phyloP scores from a whole-genome alignment of 2,888 invertebrate genomes.

The Conus canariensis region DNA sequence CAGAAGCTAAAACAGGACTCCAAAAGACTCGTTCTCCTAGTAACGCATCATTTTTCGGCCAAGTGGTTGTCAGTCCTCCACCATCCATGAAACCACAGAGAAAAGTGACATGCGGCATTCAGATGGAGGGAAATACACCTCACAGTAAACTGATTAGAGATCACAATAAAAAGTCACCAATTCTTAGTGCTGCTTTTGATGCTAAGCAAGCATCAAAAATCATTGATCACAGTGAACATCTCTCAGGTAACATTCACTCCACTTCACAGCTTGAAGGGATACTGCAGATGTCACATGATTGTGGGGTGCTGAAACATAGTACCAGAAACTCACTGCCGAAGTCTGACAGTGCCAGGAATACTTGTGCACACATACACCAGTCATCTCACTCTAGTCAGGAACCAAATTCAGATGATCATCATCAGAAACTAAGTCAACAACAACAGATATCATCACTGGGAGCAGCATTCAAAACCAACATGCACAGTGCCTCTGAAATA shows the following conservation, averaged over 20 bases:
- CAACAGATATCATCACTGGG: background rate
- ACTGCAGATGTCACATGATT: background rate
- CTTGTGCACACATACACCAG: background rate
- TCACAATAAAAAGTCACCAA: background rate
- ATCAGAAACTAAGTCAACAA: background rate
- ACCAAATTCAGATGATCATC: background rate
- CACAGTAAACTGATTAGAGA: background rate
- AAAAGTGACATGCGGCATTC: background rate
- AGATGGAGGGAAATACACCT: background rate
- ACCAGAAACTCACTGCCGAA: background rate
- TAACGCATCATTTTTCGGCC: conserved; percentile 45
- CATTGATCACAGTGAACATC: background rate
- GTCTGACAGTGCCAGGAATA: background rate
- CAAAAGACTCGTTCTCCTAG: background rate
- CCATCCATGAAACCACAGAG: conserved; percentile 6
- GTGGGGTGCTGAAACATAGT: background rate
- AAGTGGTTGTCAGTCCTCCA: conserved; percentile 50
- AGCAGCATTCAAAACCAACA: background rate
- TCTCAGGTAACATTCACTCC: background rate
- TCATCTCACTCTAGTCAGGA: background rate
- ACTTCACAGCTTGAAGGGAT: background rate
- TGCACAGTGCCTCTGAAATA: background rate
- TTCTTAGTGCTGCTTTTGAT: background rate
- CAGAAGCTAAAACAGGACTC: background rate
- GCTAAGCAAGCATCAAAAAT: background rate